Conservation (phyloP, 2,797 vertebrate genomes). For the Arrhamphus sclerolepis region DNA sequence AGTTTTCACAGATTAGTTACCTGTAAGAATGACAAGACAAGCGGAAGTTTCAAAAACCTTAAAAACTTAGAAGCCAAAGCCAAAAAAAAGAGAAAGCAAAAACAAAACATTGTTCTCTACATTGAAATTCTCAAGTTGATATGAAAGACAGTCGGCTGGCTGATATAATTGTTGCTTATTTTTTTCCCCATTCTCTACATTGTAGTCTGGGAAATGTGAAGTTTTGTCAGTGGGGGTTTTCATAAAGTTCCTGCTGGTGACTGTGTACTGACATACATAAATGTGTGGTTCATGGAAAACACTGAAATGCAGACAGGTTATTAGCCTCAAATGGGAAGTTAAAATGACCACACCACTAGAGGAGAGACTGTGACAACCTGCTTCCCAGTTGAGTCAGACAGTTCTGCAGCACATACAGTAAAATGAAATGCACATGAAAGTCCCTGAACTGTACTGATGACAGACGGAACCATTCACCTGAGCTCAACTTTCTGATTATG, state of each 20-base stretch:
- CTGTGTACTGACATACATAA: conserved; percentile 22
- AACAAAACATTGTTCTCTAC: conserved; percentile 18
- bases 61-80: conserved; percentile 28
- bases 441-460: conserved; percentile 41
- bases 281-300: conserved; percentile 34
- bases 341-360: conserved; percentile 20
- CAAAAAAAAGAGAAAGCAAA: too few species aligned
- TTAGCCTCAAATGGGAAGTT: conserved; percentile 11
- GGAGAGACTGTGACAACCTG: conserved; percentile 11
- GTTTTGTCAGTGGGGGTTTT: conserved; percentile 43
- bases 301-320: conserved; percentile 43
- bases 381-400: conserved; percentile 33
- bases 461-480: conserved; percentile 46
- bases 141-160: conserved; percentile 48
- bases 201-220: conserved; percentile 32
- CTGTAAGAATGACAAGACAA: conserved; percentile 66
- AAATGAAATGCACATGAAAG: conserved; percentile 43
- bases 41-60: conserved; percentile 40
- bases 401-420: conserved; percentile 36
- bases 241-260: conserved; percentile 52
- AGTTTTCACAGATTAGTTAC: conserved; percentile 51
- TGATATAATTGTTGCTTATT: conserved; percentile 24
- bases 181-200: conserved; percentile 11
- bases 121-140: conserved; percentile 44
- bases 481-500: conserved; percentile 45